These are phyloP conservation scores for Rapana venosa DNA, from an alignment of 2,888 invertebrate species.

Conservation along the genomic window DNA sequence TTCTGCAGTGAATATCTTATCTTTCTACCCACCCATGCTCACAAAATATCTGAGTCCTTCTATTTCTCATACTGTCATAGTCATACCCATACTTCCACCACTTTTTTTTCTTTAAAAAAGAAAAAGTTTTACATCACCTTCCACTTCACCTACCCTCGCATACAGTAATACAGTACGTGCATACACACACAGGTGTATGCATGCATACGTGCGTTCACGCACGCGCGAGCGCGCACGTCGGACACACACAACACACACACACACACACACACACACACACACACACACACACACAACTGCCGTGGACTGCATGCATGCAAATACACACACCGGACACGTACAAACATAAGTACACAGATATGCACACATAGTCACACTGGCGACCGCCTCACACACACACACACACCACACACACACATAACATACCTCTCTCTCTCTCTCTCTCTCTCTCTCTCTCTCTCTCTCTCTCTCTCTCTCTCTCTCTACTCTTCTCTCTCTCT, in stretches of 20 bases:
- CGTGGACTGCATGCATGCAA: no score
- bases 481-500: no score
- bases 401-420: not conserved
- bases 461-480: no score
- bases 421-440: no score
- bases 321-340: no score
- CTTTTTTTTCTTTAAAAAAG: no score
- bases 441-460: not conserved
- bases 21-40: no score
- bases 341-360: not conserved
- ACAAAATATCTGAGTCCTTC: no score
- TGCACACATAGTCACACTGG: not conserved
- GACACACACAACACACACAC: not conserved
- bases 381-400: not conserved
- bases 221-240: not conserved
- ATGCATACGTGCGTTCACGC: not conserved
- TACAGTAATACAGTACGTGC: not conserved
- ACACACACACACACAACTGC: no score
- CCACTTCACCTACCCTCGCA: not conserved
- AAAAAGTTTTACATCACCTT: not conserved
- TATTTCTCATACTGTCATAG: no score
- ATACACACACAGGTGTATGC: not conserved
- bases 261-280: not conserved
- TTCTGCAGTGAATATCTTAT: not conserved
- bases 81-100: no score